Percentiles rank a stretch among this genome's conserved stretches.
Conservation (phyloP, 2,797 vertebrate species). For the Serranus cabrilla region DNA sequence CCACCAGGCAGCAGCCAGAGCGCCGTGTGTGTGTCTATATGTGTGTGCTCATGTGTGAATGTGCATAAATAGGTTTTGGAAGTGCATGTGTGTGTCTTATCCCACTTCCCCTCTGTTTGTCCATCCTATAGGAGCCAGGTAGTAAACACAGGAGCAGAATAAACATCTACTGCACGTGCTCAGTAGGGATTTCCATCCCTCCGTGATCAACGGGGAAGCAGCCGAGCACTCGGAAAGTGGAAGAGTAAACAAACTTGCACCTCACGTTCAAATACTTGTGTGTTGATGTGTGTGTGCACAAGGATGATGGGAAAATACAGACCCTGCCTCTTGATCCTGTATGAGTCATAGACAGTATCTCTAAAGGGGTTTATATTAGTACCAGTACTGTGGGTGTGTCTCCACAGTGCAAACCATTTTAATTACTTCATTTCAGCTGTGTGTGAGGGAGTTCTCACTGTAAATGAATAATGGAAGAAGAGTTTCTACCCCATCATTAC, state of each 20-base stretch:
- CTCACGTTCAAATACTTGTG: slow-evolving; percentile 42
- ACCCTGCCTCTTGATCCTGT: slow-evolving; percentile 28
- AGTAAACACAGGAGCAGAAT: slow-evolving; percentile 50
- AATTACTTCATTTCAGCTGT: slow-evolving; percentile 14
- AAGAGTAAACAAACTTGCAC: slow-evolving; percentile 61
- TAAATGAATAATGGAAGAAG: background rate
- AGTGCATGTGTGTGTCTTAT: slow-evolving; percentile 7
- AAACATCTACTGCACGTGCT: slow-evolving; percentile 49
- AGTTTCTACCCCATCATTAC: background rate
- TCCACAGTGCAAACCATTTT: background rate
- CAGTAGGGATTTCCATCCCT: slow-evolving; percentile 32
- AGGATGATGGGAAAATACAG: slow-evolving; percentile 48
- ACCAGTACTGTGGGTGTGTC: slow-evolving; percentile 31
- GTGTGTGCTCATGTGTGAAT: background rate
- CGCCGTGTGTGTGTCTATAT: background rate
- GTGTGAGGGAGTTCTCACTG: background rate
- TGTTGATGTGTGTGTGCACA: background rate
- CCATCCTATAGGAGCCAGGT: slow-evolving; percentile 29
- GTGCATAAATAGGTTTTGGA: slow-evolving; percentile 27
- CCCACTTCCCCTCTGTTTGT: slow-evolving; percentile 30
- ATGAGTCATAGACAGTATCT: slow-evolving; percentile 31
- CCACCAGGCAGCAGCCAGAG: background rate
- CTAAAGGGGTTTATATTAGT: slow-evolving; percentile 3
- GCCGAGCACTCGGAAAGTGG: slow-evolving; percentile 40
- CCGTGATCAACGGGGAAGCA: slow-evolving; percentile 26